A percentile compares a stretch with the other conserved stretches of the same genome.
Conservation (phyloP, 2,888 invertebrate species). For the Aquatica leii region DNA sequence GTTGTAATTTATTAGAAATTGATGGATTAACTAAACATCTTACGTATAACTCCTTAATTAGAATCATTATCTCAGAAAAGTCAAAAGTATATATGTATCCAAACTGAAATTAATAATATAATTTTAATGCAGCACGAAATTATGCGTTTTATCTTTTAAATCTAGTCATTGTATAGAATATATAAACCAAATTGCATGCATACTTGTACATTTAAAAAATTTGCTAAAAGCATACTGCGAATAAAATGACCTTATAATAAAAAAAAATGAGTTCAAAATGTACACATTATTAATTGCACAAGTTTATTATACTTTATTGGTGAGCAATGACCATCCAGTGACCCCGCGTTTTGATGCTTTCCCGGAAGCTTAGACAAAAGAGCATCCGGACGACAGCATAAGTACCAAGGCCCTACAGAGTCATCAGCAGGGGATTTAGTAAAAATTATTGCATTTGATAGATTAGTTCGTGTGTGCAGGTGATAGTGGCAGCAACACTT, state of each 20-base stretch:
- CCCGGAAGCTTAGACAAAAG: slow-evolving; percentile 62
- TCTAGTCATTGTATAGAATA: not conserved
- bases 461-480: slow-evolving; percentile 55
- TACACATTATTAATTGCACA: slow-evolving; percentile 44
- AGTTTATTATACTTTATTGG: slow-evolving; percentile 43
- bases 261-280: slow-evolving; percentile 29
- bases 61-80: too few species aligned
- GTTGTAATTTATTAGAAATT: too few species aligned
- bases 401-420: slow-evolving; percentile 50
- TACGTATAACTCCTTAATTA: too few species aligned
- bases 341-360: slow-evolving; percentile 60
- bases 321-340: slow-evolving; percentile 62
- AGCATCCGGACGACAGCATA: slow-evolving; percentile 55
- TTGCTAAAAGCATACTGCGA: too few species aligned
- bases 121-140: too few species aligned
- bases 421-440: slow-evolving; percentile 26
- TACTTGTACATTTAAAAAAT: too few species aligned
- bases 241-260: slow-evolving; percentile 29
- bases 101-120: too few species aligned
- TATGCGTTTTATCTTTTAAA: too few species aligned
- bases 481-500: slow-evolving; percentile 52
- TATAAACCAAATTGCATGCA: too few species aligned
- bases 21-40: too few species aligned
- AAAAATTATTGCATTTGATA: slow-evolving; percentile 16
- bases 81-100: too few species aligned